phyloP scores from a whole-genome alignment of 2,888 invertebrate genomes.

The Fragum whitleyi region DNA sequence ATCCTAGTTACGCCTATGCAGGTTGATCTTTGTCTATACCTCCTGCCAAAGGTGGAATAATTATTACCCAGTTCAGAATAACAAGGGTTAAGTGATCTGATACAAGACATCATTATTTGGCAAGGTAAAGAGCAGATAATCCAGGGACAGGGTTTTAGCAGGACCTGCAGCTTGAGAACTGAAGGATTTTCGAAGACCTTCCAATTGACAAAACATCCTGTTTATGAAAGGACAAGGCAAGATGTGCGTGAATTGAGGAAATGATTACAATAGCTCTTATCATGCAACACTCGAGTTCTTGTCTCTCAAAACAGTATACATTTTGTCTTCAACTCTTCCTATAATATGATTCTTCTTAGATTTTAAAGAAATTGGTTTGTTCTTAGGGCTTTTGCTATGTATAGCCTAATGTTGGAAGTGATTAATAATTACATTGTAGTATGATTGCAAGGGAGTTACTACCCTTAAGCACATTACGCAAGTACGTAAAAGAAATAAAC shows the following conservation, averaged over 20 bases:
- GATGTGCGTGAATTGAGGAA: constrained; percentile 28
- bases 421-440: too few relatives aligned
- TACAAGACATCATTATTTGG: too few relatives aligned
- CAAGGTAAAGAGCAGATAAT: too few relatives aligned
- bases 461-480: too few relatives aligned
- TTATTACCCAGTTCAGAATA: too few relatives aligned
- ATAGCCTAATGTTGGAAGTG: too few relatives aligned
- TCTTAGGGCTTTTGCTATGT: neutral
- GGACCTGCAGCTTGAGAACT: constrained; percentile 26
- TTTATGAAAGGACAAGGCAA: constrained; percentile 16
- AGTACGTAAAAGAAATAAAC: too few relatives aligned
- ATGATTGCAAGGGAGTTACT: too few relatives aligned
- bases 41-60: too few relatives aligned
- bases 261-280: constrained; percentile 24
- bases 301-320: constrained; percentile 10
- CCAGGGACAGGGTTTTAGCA: neutral
- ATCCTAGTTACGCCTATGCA: too few relatives aligned
- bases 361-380: neutral
- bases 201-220: constrained; percentile 26
- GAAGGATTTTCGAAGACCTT: constrained; percentile 22
- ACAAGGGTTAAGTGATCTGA: too few relatives aligned
- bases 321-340: neutral
- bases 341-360: neutral
- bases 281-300: constrained; percentile 19
- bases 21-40: too few relatives aligned